A percentile compares a stretch with the other conserved stretches of the same genome.
phyloP scores from a whole-genome alignment of 2,888 invertebrate species.

The Cosmia trapezina region DNA sequence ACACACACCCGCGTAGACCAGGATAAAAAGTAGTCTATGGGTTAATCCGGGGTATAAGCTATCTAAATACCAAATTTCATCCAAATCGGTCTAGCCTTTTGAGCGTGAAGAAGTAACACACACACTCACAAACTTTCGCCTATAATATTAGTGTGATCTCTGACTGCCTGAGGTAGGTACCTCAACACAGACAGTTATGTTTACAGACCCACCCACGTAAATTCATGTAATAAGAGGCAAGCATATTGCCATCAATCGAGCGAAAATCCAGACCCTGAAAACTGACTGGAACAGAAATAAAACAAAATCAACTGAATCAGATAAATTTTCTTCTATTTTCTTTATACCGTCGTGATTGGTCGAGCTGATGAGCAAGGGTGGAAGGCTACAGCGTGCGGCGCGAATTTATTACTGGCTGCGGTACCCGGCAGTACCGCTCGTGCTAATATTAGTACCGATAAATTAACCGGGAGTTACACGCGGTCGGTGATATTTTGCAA shows the following conservation, averaged over 20 bases:
- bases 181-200: too few species aligned
- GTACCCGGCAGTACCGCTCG: slow-evolving; percentile 50
- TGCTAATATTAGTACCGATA: slow-evolving; percentile 8
- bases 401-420: slow-evolving; percentile 35
- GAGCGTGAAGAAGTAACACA: too few species aligned
- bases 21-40: too few species aligned
- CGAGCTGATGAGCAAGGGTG: slow-evolving; percentile 18
- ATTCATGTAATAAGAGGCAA: background rate
- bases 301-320: background rate
- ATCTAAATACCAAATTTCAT: too few species aligned
- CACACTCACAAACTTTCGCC: too few species aligned
- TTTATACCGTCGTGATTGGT: background rate
- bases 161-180: too few species aligned
- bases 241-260: background rate
- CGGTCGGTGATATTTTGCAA: slow-evolving; percentile 30
- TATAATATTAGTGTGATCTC: too few species aligned
- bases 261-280: background rate
- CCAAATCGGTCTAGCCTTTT: too few species aligned
- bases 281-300: background rate
- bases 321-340: background rate
- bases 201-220: background rate
- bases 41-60: too few species aligned
- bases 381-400: slow-evolving; percentile 26
- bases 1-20: too few species aligned
- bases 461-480: slow-evolving; percentile 3